Evolutionary conservation across 2,113 vertebrate genomes (phyloP).

Genomic region (Apus apus): DNA sequence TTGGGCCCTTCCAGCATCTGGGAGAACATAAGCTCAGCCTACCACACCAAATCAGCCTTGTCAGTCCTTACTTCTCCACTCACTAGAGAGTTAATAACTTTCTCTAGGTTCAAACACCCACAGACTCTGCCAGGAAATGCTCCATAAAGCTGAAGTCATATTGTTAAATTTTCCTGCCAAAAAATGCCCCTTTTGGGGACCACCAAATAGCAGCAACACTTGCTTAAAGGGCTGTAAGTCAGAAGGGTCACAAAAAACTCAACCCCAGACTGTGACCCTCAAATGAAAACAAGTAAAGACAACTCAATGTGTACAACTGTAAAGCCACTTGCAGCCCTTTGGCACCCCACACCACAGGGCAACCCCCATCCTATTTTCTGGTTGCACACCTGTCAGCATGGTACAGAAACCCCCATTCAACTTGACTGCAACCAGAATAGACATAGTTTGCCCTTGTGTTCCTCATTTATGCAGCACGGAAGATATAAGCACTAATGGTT

Average conservation of each 20-base stretch:
- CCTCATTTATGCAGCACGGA: not conserved
- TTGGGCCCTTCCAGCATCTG: not conserved
- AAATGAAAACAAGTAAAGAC: not conserved
- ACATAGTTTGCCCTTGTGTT: not conserved
- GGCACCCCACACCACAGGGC: not conserved
- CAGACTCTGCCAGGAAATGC: not conserved
- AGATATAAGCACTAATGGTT: not conserved
- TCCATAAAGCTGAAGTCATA: not conserved
- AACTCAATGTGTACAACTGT: fast-evolving
- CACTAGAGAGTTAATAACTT: not conserved
- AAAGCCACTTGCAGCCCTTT: not conserved
- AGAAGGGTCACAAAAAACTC: not conserved
- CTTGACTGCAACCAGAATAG: not conserved
- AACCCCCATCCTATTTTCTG: not conserved
- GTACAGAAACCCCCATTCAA: no score
- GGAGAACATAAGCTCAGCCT: not conserved
- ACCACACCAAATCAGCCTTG: not conserved
- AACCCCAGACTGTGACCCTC: not conserved
- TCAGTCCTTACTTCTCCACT: not conserved
- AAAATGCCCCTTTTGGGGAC: not conserved
- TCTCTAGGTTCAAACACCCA: not conserved
- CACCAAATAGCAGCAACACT: not conserved
- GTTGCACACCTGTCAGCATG: not conserved
- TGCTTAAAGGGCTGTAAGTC: not conserved
- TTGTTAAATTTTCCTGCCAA: not conserved